Evolutionary conservation across 2,888 invertebrate genomes (phyloP).

Genomic region (Crepidodera aurea): DNA sequence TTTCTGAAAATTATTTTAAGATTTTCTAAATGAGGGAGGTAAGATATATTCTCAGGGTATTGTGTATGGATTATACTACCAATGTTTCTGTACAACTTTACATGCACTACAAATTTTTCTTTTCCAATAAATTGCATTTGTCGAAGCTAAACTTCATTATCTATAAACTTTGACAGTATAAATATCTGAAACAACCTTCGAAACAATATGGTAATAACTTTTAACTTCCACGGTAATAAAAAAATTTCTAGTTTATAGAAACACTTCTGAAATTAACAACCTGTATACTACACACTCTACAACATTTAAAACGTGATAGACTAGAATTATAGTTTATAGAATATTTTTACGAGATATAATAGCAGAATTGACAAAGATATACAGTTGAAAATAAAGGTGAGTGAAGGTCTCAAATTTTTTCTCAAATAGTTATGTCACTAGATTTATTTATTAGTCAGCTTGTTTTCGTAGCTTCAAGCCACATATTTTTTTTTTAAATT

Average conservation of each 20-base stretch:
- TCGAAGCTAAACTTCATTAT: conserved; percentile 3
- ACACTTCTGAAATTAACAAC: conserved; percentile 38
- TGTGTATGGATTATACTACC: neutral
- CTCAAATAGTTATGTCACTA: no score
- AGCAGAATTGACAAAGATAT: conserved; percentile 46
- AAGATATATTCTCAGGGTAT: no score
- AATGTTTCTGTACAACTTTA: conserved; percentile 1
- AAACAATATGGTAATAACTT: conserved; percentile 14
- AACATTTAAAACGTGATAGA: conserved; percentile 51
- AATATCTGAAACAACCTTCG: conserved; percentile 12
- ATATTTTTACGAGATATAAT: conserved; percentile 42
- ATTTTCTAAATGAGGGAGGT: no score
- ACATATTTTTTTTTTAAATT: no score
- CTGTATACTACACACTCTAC: conserved; percentile 41
- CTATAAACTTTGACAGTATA: conserved; percentile 8
- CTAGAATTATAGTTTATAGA: conserved; percentile 44
- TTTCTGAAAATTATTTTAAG: no score
- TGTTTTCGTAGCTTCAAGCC: no score
- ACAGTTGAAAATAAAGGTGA: conserved; percentile 32
- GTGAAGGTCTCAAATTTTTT: neutral
- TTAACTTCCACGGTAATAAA: conserved; percentile 10
- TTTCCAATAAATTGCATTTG: conserved; percentile 25
- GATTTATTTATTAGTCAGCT: no score
- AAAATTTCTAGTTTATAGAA: conserved; percentile 32
- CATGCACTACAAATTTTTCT: conserved; percentile 8